Evolutionary conservation across 2,113 vertebrate species (phyloP).

Genomic region (Beaufortia kweichowensis): DNA sequence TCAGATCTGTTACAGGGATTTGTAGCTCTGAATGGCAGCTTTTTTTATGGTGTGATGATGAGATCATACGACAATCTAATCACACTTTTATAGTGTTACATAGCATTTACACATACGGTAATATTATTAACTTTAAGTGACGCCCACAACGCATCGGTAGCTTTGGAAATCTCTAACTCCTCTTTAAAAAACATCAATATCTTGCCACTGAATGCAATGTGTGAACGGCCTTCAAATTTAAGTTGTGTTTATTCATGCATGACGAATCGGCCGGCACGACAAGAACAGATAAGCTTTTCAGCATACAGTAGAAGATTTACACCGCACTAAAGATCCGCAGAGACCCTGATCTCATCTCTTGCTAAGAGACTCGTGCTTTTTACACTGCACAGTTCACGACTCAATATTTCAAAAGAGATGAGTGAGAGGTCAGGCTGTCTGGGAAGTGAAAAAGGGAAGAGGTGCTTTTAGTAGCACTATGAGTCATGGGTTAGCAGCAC

Average conservation of each 20-base stretch:
- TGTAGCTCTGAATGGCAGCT: neutral
- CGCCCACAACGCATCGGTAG: too few relatives aligned
- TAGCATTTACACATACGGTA: too few relatives aligned
- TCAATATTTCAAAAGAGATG: slow-evolving; percentile 23
- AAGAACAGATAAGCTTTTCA: neutral
- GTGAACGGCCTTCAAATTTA: neutral
- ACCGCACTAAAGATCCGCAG: neutral
- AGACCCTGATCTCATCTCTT: neutral
- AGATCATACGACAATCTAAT: too few relatives aligned
- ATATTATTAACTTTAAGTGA: too few relatives aligned
- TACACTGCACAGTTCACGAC: neutral
- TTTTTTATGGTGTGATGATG: too few relatives aligned
- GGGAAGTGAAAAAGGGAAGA: neutral
- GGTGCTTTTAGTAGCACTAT: slow-evolving; percentile 31
- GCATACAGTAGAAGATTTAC: neutral
- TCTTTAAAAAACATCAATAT: neutral
- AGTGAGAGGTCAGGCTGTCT: slow-evolving; percentile 2
- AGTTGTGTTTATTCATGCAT: neutral
- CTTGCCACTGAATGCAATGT: neutral
- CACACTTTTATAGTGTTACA: too few relatives aligned
- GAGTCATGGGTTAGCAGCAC: slow-evolving; percentile 11
- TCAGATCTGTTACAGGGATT: neutral
- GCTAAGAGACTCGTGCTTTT: neutral
- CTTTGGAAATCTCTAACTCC: neutral
- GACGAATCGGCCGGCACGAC: neutral